phyloP scores from a whole-genome alignment of 2,888 invertebrate genomes.

The Pammene fasciana region DNA sequence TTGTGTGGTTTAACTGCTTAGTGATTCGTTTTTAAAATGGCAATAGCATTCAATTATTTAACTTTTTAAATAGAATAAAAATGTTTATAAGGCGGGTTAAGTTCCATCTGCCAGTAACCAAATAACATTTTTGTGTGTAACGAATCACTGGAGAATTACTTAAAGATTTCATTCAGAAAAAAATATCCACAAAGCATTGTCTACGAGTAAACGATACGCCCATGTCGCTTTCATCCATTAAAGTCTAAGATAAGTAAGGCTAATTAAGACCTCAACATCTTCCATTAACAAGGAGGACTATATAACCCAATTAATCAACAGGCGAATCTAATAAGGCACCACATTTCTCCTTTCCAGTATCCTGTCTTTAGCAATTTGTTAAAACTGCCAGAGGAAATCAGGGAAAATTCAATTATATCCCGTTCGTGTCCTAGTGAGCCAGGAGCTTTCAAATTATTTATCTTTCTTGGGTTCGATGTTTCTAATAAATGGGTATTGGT shows the following conservation, averaged over 20 bases:
- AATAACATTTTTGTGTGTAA: too few relatives aligned
- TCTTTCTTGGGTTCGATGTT: constrained; percentile 35
- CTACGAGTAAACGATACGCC: neutral
- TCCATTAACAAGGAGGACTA: constrained; percentile 36
- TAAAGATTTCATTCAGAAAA: too few relatives aligned
- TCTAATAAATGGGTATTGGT: constrained; percentile 39
- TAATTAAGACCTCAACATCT: constrained; percentile 29
- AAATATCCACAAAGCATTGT: neutral
- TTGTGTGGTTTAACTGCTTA: too few relatives aligned
- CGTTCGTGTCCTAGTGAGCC: constrained; percentile 16
- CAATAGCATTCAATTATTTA: too few relatives aligned
- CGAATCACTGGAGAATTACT: too few relatives aligned
- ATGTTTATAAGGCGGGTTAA: too few relatives aligned
- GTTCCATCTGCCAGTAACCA: too few relatives aligned
- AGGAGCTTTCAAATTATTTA: constrained; percentile 21
- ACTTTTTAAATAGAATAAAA: too few relatives aligned
- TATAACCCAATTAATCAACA: constrained; percentile 41
- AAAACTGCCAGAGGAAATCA: constrained; percentile 36
- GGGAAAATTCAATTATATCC: constrained; percentile 35
- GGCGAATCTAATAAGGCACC: constrained; percentile 37
- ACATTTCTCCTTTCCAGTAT: constrained; percentile 35
- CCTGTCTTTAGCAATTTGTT: constrained; percentile 40
- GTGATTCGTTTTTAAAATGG: too few relatives aligned
- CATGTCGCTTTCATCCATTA: constrained; percentile 4
- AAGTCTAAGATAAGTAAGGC: constrained; percentile 12